Evolutionary conservation across 2,113 vertebrate genomes (phyloP).

Genomic region (Crotalus helleri): DNA sequence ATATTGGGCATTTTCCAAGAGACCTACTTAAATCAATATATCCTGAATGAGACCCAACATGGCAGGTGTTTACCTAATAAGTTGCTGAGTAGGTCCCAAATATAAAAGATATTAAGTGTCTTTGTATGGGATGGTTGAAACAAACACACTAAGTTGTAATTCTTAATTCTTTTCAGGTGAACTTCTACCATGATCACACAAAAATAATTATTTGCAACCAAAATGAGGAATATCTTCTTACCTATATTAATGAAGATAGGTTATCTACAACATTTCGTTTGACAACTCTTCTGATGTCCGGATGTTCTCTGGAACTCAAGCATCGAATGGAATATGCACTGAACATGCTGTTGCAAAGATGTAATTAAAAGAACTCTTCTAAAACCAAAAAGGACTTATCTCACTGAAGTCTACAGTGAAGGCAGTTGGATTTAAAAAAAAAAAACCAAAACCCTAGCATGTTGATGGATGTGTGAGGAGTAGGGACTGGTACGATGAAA

Average conservation of each 20-base stretch:
- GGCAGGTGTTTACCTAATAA: not conserved
- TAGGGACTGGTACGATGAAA: constrained; percentile 76
- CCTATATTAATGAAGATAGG: constrained; percentile 95
- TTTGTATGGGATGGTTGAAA: not conserved
- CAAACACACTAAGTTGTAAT: not conserved
- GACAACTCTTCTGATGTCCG: constrained; percentile 82
- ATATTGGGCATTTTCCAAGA: not conserved
- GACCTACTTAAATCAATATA: not conserved
- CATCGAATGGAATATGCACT: constrained; percentile 93
- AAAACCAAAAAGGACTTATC: constrained; percentile 53
- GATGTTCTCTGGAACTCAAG: constrained; percentile 85
- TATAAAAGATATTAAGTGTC: not conserved
- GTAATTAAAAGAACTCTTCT: constrained; percentile 73
- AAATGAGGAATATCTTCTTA: constrained; percentile 90
- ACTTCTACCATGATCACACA: constrained; percentile 98
- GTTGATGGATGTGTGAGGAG: constrained; percentile 66
- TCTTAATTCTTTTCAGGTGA: constrained; percentile 76
- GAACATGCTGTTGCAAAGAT: constrained; percentile 93
- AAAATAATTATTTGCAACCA: constrained; percentile 95
- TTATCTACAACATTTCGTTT: constrained; percentile 87
- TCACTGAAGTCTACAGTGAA: constrained; percentile 71
- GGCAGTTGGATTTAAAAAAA: constrained; percentile 25
- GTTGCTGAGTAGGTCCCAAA: not conserved
- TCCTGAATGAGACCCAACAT: not conserved
- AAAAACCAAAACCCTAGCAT: constrained; percentile 39